Conservation (phyloP, 2,888 invertebrate species). For the Trissonchulus sp. region DNA sequence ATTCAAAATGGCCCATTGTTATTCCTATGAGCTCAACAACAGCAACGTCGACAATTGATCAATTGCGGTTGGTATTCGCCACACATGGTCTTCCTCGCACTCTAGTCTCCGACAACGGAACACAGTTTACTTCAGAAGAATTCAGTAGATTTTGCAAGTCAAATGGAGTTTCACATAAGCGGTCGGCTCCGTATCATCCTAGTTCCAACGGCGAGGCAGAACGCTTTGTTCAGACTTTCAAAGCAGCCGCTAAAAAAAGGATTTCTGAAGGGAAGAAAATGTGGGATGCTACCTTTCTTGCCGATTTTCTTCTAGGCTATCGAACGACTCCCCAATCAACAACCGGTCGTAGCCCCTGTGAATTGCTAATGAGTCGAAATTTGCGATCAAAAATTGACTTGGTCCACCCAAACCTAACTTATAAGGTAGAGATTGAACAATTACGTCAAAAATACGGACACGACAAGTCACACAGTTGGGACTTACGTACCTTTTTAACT, state of each 20-base stretch:
- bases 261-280: no score
- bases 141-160: slow-evolving; percentile 40
- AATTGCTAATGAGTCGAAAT: not conserved
- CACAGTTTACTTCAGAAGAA: slow-evolving; percentile 42
- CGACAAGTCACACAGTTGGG: no score
- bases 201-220: slow-evolving; percentile 45
- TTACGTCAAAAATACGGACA: no score
- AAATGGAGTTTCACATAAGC: slow-evolving; percentile 39
- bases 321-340: not conserved
- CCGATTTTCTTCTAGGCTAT: slow-evolving; percentile 5
- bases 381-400: not conserved
- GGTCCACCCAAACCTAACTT: not conserved
- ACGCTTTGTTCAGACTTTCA: slow-evolving; percentile 41
- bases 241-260: no score
- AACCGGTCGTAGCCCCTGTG: not conserved
- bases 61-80: slow-evolving; percentile 39
- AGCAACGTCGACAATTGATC: no score
- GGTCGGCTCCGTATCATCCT: slow-evolving; percentile 43
- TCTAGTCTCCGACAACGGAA: slow-evolving; percentile 49
- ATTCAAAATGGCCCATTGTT: slow-evolving; percentile 55
- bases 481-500: no score
- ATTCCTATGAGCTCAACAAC: slow-evolving; percentile 34
- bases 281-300: not conserved
- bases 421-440: no score
- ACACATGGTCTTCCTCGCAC: slow-evolving; percentile 42